Conservation (phyloP, 2,113 vertebrate genomes). For the Glaucomys volans region DNA sequence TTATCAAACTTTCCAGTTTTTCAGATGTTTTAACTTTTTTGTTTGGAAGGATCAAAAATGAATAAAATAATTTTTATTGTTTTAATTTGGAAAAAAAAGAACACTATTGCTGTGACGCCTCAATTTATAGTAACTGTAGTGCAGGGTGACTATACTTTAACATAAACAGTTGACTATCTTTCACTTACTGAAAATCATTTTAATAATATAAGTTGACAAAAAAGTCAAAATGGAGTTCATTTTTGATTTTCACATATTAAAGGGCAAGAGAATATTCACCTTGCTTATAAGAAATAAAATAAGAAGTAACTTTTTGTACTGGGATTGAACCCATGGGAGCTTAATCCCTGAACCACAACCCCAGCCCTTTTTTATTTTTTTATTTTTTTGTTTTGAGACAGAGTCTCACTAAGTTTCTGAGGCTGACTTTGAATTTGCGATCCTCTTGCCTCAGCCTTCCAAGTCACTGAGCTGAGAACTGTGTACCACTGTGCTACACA, state of each 20-base stretch:
- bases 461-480: too few species aligned
- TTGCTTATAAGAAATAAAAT: not conserved
- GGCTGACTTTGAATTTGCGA: too few species aligned
- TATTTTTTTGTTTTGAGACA: too few species aligned
- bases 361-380: too few species aligned
- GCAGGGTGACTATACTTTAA: not conserved
- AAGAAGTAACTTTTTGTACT: too few species aligned
- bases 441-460: too few species aligned
- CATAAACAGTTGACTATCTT: not conserved
- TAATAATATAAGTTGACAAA: slow-evolving; percentile 44
- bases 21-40: not conserved
- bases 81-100: not conserved
- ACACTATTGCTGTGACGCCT: not conserved
- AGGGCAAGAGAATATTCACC: not conserved
- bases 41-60: not conserved
- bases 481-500: too few species aligned
- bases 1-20: not conserved
- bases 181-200: slow-evolving; percentile 47
- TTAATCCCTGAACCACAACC: too few species aligned
- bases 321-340: too few species aligned
- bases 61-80: not conserved
- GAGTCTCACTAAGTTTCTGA: too few species aligned
- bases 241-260: slow-evolving; percentile 30
- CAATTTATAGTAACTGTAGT: slow-evolving; percentile 29
- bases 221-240: slow-evolving; percentile 15